Evolutionary conservation across 2,888 invertebrate genomes (phyloP).

Genomic region (Autographa gamma): DNA sequence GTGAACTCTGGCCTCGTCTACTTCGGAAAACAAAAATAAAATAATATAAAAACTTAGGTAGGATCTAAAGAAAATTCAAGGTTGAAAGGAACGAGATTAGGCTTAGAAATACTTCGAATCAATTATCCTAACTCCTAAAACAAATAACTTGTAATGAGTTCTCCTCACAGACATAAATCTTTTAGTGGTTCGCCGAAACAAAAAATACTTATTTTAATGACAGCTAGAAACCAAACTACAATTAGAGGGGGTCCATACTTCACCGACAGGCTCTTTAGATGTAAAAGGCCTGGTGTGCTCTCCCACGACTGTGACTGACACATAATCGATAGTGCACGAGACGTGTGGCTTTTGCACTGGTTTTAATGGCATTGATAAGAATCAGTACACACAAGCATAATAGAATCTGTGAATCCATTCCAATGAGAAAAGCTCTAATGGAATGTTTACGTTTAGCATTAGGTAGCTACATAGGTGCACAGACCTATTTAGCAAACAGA

Average conservation of each 20-base stretch:
- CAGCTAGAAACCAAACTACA: slow-evolving; percentile 12
- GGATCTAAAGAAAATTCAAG: not conserved
- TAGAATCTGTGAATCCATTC: slow-evolving; percentile 4
- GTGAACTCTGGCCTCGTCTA: slow-evolving; percentile 34
- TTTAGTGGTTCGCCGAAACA: not conserved
- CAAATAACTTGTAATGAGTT: not conserved
- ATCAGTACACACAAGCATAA: slow-evolving; percentile 36
- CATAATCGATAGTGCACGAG: slow-evolving; percentile 66
- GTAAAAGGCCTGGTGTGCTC: slow-evolving; percentile 59
- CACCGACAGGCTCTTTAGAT: slow-evolving; percentile 50
- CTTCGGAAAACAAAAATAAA: slow-evolving; percentile 39
- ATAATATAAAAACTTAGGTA: slow-evolving; percentile 15
- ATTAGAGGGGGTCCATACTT: slow-evolving; percentile 14
- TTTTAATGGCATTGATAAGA: slow-evolving; percentile 42
- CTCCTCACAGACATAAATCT: not conserved
- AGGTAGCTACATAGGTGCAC: not conserved
- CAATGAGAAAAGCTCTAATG: not conserved
- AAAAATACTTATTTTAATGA: not conserved
- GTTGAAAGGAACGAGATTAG: not conserved
- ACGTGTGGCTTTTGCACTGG: slow-evolving; percentile 49
- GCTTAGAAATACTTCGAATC: not conserved
- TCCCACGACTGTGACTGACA: slow-evolving; percentile 63
- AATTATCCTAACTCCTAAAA: slow-evolving; percentile 2
- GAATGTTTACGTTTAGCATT: not conserved
- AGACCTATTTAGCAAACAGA: not conserved